Evolutionary conservation across 2,113 vertebrate genomes (phyloP), one percentile per base, ranked within the genome.

Genomic region (Pungitius pungitius): DNA sequence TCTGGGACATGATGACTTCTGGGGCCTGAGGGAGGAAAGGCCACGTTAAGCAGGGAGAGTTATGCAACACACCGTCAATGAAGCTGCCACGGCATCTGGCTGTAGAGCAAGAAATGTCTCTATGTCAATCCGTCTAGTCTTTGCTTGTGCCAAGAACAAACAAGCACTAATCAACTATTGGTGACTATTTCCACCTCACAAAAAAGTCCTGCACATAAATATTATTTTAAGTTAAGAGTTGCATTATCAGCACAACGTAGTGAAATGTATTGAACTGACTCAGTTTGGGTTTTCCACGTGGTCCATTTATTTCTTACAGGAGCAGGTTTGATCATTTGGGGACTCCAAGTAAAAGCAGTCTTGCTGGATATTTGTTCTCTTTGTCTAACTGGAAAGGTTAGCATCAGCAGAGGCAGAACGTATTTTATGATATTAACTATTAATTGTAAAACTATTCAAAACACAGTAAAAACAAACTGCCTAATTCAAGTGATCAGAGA

Each of bases 1-100:
- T 96, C 86, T 99, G 97, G 69, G 97, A 99, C 97, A 99, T 99
- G 71, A 99, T 99, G 74, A 99, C 97, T 87, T 99, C 97, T 17
- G 97, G 97, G 73, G 97, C 97, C 97, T 99, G 85, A 78, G 67
- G 27, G 74, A 74, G 69, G 64, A 62, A 40, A 81, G 84, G 51
- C 42, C 56, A 73, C 2, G 20, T 67, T 43, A 47, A 58, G 47
- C 30, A 22, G 8, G 49, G 56, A 30, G 24, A 68, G 47, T 18
- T 24, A 61, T 2, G 8, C 5, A 62, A 72, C 51, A 35, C 2
- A 45, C 26, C 24, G 39, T 47, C 57, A 39, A 62, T 18, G 10
- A 54, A 39, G 24, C 27, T 40, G 27, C 54, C 1, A 14, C 6
- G 6, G 42, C 12, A 37, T 45, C 22, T 8, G 24, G 24, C 22